Conservation (phyloP, 2,113 vertebrate species). For the Acrocephalus kingi region DNA sequence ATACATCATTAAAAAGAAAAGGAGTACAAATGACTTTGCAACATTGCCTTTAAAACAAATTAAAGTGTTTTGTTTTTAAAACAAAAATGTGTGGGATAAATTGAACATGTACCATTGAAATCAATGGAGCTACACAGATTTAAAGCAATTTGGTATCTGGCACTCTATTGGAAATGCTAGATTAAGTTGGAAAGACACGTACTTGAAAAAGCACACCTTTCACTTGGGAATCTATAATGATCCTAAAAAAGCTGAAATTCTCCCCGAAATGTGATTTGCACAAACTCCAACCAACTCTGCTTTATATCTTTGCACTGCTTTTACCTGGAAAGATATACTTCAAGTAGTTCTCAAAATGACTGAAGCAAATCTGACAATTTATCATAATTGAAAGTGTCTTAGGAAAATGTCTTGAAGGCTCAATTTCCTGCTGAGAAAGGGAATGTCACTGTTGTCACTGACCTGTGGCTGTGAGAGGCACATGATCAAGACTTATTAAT, state of each 20-base stretch:
- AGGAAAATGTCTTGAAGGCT: conserved; percentile 56
- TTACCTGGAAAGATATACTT: conserved; percentile 19
- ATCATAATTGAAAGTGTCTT: conserved; percentile 62
- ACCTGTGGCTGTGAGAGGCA: conserved; percentile 36
- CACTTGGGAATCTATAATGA: conserved; percentile 1
- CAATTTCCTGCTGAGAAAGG: conserved; percentile 60
- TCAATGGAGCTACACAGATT: conserved; percentile 37
- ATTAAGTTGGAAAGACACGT: conserved; percentile 16
- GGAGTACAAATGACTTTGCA: neutral
- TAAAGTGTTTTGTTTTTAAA: too few species aligned
- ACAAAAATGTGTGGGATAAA: conserved; percentile 30
- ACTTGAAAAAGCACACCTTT: neutral
- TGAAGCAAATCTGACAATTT: conserved; percentile 61
- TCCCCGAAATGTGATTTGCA: neutral
- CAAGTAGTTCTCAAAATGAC: conserved; percentile 38
- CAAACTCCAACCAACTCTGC: neutral
- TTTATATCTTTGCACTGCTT: neutral
- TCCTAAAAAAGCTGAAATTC: neutral
- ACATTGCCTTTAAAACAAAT: neutral
- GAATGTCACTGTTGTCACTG: conserved; percentile 62
- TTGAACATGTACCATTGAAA: conserved; percentile 3
- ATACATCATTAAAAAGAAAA: neutral
- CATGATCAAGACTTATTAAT: conserved; percentile 59
- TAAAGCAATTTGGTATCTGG: conserved; percentile 29
- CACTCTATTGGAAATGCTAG: conserved; percentile 20